Evolutionary conservation across 2,113 vertebrate genomes (phyloP), one percentile per base, ranked within the genome.

Genomic region (Lates calcarifer): DNA sequence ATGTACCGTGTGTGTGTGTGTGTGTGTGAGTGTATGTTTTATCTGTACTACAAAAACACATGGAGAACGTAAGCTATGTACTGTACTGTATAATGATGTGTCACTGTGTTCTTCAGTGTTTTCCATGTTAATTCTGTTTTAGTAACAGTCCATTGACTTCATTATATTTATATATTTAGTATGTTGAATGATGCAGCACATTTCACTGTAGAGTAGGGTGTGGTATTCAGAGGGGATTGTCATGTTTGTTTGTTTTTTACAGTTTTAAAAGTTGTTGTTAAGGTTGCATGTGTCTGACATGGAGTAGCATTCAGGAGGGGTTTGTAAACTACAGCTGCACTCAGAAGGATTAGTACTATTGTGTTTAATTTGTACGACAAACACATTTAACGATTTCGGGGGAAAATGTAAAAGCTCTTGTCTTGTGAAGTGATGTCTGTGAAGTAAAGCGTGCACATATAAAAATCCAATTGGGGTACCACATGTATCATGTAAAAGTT

Each of bases 371-470:
- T 80, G 47, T 85, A 35, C 24, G 7, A 77, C 56, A 66, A 72
- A 78, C 26, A n/a, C 51, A 22, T 1, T 71, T 15, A 7, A 70
- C 12, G 41, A 81, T 74, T 71, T 67, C 69, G 61, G 74, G 70
- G 76, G 15, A 56, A 64, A 73, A 56, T 75, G 79, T 88, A 63
- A 47, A 79, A 70, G 81, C 86, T 86, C 62, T 86, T 77, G 89
- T 92, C 81, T 87, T 83, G 89, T 92, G 60, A 74, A 68, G 87
- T 93, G 90, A 82, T 71, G 86, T 90, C 63, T 82, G 89, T 92
- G 83, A 85, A 88, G 75, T 93, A 49, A 74, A 77, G 60, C 53
- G 81, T 81, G 77, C 81, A 80, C 65, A 73, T 69, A n/a, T 79
- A 79, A n/a, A 87, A 63, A 74, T 82, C 37, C 4, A 61, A 86